Percentiles rank a stretch among this genome's conserved stretches.
These are phyloP conservation scores for Geococcyx californianus DNA, from an alignment of 2,113 vertebrate genomes.

Conservation along the genomic window DNA sequence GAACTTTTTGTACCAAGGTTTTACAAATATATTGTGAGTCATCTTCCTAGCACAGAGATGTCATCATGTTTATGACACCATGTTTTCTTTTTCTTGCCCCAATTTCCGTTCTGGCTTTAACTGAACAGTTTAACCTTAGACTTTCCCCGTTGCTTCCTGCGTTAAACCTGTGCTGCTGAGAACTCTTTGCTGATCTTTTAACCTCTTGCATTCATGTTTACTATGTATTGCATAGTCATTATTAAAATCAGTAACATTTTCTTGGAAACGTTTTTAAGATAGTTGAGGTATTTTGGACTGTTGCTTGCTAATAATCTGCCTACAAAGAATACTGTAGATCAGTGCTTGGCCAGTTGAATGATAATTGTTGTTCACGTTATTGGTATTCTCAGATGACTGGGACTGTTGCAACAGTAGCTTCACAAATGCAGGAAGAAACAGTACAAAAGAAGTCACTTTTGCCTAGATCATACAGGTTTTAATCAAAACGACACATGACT, in stretches of 20 bases:
- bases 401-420: neutral
- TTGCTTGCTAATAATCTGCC: neutral
- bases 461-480: neutral
- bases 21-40: slow-evolving; percentile 1
- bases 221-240: neutral
- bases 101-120: slow-evolving; percentile 18
- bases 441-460: neutral
- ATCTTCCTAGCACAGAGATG: neutral
- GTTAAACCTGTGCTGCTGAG: neutral
- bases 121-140: neutral
- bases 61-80: neutral
- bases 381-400: neutral
- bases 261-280: slow-evolving; percentile 31
- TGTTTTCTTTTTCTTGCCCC: slow-evolving; percentile 22
- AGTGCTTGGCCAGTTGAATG: neutral
- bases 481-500: neutral
- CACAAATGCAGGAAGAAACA: neutral
- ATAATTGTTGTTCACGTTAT: neutral
- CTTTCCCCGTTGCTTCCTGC: neutral
- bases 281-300: neutral
- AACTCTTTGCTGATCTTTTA: neutral
- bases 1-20: slow-evolving; percentile 14
- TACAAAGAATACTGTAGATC: neutral
- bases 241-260: slow-evolving; percentile 13
- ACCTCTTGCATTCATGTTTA: neutral